A percentile compares a stretch with the other conserved stretches of the same genome.
phyloP scores from a whole-genome alignment of 2,888 invertebrate species.

The Phlogophora meticulosa region DNA sequence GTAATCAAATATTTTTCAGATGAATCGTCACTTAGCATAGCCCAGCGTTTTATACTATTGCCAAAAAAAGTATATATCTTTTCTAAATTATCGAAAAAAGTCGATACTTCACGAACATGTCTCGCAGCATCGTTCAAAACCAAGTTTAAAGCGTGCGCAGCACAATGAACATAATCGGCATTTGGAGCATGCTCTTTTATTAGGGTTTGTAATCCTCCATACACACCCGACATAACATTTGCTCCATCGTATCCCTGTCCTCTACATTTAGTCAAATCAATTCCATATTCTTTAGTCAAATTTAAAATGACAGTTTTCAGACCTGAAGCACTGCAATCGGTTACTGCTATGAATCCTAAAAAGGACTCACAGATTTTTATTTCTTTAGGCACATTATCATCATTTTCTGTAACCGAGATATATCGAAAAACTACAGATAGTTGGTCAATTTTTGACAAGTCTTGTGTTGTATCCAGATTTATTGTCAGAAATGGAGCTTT shows the following conservation, averaged over 20 bases:
- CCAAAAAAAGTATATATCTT: conserved; percentile 53
- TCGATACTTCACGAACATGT: conserved; percentile 55
- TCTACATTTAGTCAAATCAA: conserved; percentile 63
- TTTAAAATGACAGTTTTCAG: conserved; percentile 40
- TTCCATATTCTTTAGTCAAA: conserved; percentile 59
- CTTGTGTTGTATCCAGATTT: conserved; percentile 13
- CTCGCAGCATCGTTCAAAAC: conserved; percentile 56
- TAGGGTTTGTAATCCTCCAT: conserved; percentile 61
- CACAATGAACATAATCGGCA: conserved; percentile 12
- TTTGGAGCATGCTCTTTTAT: conserved; percentile 58
- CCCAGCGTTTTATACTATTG: conserved; percentile 59
- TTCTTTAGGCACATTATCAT: conserved; percentile 60
- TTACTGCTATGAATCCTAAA: conserved; percentile 4
- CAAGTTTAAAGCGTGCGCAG: conserved; percentile 31
- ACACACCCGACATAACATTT: conserved; percentile 60
- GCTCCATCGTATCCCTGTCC: conserved; percentile 61
- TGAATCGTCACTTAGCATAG: conserved; percentile 57
- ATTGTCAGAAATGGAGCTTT: too few relatives aligned
- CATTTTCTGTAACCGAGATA: conserved; percentile 61
- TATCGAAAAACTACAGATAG: conserved; percentile 62
- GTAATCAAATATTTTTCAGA: conserved; percentile 55
- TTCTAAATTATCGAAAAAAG: conserved; percentile 56
- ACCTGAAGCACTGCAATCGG: conserved; percentile 11
- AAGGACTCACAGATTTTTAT: conserved; percentile 57
- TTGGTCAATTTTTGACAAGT: conserved; percentile 55